Evolutionary conservation across 2,797 vertebrate genomes (phyloP).

Genomic region (Danio albolineatus): DNA sequence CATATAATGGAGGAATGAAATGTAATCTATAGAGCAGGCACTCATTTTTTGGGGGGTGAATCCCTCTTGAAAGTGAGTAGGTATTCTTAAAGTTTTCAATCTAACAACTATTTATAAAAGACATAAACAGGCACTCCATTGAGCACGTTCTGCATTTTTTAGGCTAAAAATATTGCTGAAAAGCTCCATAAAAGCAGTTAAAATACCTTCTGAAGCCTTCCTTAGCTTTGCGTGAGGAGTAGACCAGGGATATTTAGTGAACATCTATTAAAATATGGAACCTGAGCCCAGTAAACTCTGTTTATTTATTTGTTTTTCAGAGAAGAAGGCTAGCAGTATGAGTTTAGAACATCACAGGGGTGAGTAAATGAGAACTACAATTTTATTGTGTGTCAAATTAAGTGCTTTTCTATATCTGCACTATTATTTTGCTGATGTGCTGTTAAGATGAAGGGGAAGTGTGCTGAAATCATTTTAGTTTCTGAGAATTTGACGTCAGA

Average conservation of each 20-base stretch:
- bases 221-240: no score
- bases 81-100: background rate
- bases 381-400: background rate
- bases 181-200: no score
- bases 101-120: background rate
- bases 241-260: no score
- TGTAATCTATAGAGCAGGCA: background rate
- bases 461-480: background rate
- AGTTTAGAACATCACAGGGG: background rate
- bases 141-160: background rate
- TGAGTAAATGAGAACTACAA: background rate
- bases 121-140: background rate
- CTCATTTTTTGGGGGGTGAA: background rate
- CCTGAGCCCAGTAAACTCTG: background rate
- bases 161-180: background rate
- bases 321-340: background rate
- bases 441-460: background rate
- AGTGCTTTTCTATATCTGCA: no score
- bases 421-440: no score
- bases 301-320: background rate
- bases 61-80: background rate
- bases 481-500: background rate
- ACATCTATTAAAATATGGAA: background rate
- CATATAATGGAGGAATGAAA: constrained; percentile 14
- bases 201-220: no score